These are phyloP conservation scores for Sinocyclocheilus grahami DNA, from an alignment of 2,113 vertebrate species.

Conservation along the genomic window DNA sequence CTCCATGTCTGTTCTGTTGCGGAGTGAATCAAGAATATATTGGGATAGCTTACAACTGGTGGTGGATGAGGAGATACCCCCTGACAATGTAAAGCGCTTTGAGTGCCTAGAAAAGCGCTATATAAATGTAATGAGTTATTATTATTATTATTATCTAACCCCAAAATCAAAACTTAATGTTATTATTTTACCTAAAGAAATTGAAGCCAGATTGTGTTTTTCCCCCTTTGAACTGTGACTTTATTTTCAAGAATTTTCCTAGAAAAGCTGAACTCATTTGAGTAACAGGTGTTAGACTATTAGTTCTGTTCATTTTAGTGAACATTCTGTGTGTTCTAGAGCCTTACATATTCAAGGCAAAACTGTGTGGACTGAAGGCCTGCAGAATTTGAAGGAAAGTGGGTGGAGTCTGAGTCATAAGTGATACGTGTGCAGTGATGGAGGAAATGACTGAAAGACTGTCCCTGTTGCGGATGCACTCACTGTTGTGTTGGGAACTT, in stretches of 20 bases:
- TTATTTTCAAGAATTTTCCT: not conserved
- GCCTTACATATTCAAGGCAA: not conserved
- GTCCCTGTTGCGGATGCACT: not conserved
- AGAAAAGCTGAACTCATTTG: not conserved
- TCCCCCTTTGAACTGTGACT: not conserved
- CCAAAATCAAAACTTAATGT: not conserved
- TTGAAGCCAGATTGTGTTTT: not conserved
- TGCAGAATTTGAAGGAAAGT: conserved; percentile 2
- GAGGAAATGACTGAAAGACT: conserved; percentile 34
- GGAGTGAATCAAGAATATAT: not conserved
- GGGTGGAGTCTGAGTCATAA: conserved; percentile 50
- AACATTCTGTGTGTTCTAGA: not conserved
- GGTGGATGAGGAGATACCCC: too few species aligned
- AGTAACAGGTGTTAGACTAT: not conserved
- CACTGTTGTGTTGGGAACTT: conserved; percentile 1
- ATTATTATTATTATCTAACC: too few species aligned
- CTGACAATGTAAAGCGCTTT: too few species aligned
- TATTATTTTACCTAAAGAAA: not conserved
- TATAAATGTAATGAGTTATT: too few species aligned
- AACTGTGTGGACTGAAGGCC: conserved; percentile 22
- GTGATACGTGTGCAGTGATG: conserved; percentile 12
- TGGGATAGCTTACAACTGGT: not conserved
- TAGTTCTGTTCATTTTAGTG: not conserved
- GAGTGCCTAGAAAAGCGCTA: too few species aligned
- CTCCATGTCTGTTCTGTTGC: not conserved